Base-by-base conservation (phyloP, 2,113 vertebrate genomes). In the Zapornia atra region DNA sequence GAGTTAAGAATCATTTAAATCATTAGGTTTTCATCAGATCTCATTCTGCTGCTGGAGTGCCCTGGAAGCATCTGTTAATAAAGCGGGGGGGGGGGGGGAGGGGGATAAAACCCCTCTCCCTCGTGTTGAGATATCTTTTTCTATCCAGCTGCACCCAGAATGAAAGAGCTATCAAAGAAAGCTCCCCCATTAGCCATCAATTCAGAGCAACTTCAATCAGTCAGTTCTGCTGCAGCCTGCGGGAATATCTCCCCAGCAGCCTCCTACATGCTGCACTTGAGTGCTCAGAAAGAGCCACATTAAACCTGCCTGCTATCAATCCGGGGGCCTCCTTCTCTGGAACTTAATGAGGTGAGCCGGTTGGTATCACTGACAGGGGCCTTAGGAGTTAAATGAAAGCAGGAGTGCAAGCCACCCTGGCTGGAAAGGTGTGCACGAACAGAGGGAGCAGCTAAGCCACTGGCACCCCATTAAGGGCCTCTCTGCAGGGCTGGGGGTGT, bases 201-300 rank as follows among this genome's bases (percentile, higher is more conserved):
- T 96, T 97, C 94, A 96, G 73, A 92, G 94, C 85, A 97, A 96
- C 95, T 98, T 97, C 97, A 96, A 97, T 98, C 97, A 97, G 96
- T 79, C 97, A 93, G 92, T 96, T 96, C 95, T 96, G 96, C 94
- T 86, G 71, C 68, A 95, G 97, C 98, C 97, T 96, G 92, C 50
- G 61, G 97, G 84, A 92, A 95, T 94, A 94, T 89, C 96, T 97
- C 96, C 83, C 93, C 94, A 96, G 95, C 95, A 97, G 95, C 97
- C 93, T 97, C 97, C 97, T 94, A 95, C 97, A 86, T 11, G 86
- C 97, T 85, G 93, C 96, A 97, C 92, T 94, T 88, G 86, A 97
- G 96, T 96, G 95, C 97, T 97, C 87, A 78, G 82, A 90, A 90
- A 78, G 86, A 97, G 96, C 82, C 94, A 96, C 97, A 94, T 97